These are phyloP conservation scores for Enhydra lutris DNA, from an alignment of 2,113 vertebrate species.

Conservation along the genomic window DNA sequence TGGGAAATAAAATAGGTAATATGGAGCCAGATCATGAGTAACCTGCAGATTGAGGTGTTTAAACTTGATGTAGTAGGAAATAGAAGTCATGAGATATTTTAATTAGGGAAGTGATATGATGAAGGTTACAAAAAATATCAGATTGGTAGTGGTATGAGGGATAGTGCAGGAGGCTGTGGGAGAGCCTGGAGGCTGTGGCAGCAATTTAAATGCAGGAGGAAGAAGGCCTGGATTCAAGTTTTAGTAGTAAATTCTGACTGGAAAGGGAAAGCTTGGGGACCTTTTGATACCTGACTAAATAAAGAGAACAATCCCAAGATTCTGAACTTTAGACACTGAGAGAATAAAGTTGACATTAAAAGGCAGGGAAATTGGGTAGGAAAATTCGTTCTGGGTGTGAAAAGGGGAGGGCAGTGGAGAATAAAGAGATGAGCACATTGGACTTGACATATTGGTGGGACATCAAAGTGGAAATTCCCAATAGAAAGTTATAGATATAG, in stretches of 20 bases:
- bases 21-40: neutral
- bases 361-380: neutral
- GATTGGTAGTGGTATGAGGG: neutral
- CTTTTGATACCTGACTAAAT: slow-evolving; percentile 11
- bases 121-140: slow-evolving; percentile 44
- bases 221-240: neutral
- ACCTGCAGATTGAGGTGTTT: slow-evolving; percentile 41
- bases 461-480: neutral
- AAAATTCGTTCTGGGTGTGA: slow-evolving; percentile 4
- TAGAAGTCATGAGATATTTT: slow-evolving; percentile 36
- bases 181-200: slow-evolving; percentile 35
- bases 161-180: neutral
- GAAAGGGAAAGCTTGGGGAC: neutral
- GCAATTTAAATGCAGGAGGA: neutral
- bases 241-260: neutral
- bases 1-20: slow-evolving; percentile 1
- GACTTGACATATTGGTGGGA: neutral
- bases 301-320: slow-evolving; percentile 10
- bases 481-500: neutral
- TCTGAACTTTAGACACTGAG: neutral
- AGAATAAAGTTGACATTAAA: neutral
- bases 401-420: neutral
- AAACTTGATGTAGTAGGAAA: slow-evolving; percentile 67
- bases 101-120: slow-evolving; percentile 53
- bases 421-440: neutral